Conservation (phyloP, 1,140 invertebrate genomes). For the Eriosoma lanigerum region DNA sequence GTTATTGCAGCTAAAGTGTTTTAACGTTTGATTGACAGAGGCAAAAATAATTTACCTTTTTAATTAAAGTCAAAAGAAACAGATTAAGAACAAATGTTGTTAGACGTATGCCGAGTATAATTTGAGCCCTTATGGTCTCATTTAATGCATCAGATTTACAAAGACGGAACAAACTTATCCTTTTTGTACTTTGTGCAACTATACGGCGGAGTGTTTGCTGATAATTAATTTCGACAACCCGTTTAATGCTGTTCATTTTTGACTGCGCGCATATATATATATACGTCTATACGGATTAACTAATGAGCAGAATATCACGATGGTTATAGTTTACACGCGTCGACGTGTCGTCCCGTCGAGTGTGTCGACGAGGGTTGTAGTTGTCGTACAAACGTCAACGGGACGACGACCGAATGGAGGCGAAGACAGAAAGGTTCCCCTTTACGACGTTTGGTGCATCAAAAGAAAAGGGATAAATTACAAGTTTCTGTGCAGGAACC, state of each 20-base stretch:
- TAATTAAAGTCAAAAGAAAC: too few species aligned
- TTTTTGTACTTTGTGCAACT: neutral
- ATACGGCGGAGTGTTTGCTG: neutral
- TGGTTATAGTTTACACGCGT: neutral
- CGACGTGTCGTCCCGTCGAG: slow-evolving; percentile 6
- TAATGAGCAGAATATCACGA: slow-evolving; percentile 28
- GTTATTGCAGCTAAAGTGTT: too few species aligned
- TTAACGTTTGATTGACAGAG: too few species aligned
- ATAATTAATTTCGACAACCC: slow-evolving; percentile 31
- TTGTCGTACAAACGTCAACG: slow-evolving; percentile 20
- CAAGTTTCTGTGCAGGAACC: neutral
- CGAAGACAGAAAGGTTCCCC: slow-evolving; percentile 14
- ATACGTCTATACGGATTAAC: neutral
- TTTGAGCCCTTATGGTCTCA: too few species aligned
- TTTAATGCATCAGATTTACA: too few species aligned
- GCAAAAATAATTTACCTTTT: too few species aligned
- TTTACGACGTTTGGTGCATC: neutral
- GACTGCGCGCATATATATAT: neutral
- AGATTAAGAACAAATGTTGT: too few species aligned
- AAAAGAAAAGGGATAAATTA: neutral
- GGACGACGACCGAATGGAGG: neutral
- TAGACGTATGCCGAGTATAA: too few species aligned
- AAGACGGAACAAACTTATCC: neutral
- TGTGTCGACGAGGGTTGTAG: slow-evolving; percentile 28
- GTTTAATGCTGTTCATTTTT: slow-evolving; percentile 26